phyloP scores from a whole-genome alignment of 1,140 invertebrate species.

The Drosophila punjabiensis region DNA sequence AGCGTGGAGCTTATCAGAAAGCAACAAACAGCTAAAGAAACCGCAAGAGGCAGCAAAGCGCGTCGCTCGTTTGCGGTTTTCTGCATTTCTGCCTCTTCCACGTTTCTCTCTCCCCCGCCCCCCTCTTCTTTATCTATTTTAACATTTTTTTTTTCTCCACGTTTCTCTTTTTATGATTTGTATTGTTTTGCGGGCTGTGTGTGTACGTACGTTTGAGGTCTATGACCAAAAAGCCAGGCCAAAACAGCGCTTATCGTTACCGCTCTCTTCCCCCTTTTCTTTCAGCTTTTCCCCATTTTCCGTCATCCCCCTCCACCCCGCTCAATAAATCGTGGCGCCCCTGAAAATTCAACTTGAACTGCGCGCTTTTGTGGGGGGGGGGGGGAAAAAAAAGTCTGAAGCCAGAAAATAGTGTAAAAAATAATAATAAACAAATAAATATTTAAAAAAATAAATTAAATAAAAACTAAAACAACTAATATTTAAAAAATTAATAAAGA shows the following conservation, averaged over 20 bases:
- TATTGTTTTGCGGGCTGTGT: slow-evolving; percentile 27
- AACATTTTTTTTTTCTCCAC: slow-evolving; percentile 5
- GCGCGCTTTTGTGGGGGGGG: not conserved
- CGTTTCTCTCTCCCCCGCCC: slow-evolving; percentile 17
- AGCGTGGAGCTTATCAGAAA: slow-evolving; percentile 38
- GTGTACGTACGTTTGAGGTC: slow-evolving; percentile 47
- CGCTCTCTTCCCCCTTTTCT: not conserved
- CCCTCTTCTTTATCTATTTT: not conserved
- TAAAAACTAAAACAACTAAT: too few relatives aligned
- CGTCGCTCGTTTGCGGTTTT: slow-evolving; percentile 74
- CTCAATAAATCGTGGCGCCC: slow-evolving; percentile 10
- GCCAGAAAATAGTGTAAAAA: not conserved
- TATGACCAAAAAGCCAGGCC: slow-evolving; percentile 65
- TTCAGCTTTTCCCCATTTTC: slow-evolving; percentile 1
- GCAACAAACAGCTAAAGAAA: slow-evolving; percentile 42
- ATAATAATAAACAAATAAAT: too few relatives aligned
- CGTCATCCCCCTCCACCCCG: too few relatives aligned
- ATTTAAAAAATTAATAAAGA: too few relatives aligned
- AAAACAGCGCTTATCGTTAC: slow-evolving; percentile 63
- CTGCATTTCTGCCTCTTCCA: slow-evolving; percentile 58
- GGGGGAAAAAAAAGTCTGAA: too few relatives aligned
- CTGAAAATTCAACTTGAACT: not conserved
- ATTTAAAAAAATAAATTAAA: too few relatives aligned
- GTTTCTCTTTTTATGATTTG: slow-evolving; percentile 51
- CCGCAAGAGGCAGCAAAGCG: slow-evolving; percentile 70